Conservation (phyloP, 2,888 invertebrate genomes). For the Sesia apiformis region DNA sequence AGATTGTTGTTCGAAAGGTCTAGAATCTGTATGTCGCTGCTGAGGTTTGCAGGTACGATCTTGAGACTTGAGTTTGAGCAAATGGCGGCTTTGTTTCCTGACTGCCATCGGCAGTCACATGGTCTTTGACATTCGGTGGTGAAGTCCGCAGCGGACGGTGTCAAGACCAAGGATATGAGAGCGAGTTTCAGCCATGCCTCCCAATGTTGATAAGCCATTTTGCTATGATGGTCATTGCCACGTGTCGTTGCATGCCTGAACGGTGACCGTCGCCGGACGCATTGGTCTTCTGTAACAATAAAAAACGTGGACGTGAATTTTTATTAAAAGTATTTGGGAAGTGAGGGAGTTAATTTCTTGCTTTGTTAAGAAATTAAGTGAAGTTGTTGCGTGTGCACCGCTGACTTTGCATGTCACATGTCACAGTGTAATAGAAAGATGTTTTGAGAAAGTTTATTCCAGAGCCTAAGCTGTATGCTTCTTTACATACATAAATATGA, state of each 20-base stretch:
- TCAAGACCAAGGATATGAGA: conserved; percentile 39
- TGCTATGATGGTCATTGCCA: conserved; percentile 64
- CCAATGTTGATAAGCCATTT: conserved; percentile 69
- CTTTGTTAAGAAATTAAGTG: too few relatives aligned
- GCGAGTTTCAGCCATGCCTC: conserved; percentile 61
- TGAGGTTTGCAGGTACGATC: conserved; percentile 81
- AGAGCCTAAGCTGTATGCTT: too few relatives aligned
- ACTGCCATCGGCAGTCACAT: conserved; percentile 91
- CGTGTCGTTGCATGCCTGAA: conserved; percentile 59
- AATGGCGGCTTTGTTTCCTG: conserved; percentile 89
- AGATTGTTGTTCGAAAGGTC: conserved; percentile 84
- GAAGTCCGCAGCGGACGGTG: conserved; percentile 66
- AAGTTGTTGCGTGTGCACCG: too few relatives aligned
- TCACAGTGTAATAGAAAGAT: too few relatives aligned
- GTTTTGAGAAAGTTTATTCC: too few relatives aligned
- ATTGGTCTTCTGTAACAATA: conserved; percentile 58
- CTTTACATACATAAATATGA: too few relatives aligned
- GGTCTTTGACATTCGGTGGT: conserved; percentile 78
- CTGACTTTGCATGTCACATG: too few relatives aligned
- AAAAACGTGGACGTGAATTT: conserved; percentile 1
- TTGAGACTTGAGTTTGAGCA: conserved; percentile 81
- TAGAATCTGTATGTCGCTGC: conserved; percentile 81
- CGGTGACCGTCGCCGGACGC: conserved; percentile 26
- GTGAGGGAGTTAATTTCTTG: too few relatives aligned
- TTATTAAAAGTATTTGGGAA: not conserved